phyloP scores from a whole-genome alignment of 1,140 invertebrate genomes.

The Vanessa atalanta region DNA sequence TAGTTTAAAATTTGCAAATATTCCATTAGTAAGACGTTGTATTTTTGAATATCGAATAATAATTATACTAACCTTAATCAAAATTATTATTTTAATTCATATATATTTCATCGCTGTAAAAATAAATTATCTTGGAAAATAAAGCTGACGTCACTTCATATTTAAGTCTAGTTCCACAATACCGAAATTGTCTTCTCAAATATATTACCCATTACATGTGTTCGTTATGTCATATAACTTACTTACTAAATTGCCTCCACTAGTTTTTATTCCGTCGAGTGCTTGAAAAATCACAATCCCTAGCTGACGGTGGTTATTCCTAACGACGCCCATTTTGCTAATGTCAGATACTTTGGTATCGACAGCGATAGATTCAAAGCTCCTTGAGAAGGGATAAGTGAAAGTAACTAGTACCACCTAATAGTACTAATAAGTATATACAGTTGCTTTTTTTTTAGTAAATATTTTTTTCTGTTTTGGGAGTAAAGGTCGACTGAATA shows the following conservation, averaged over 20 bases:
- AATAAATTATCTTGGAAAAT: no score
- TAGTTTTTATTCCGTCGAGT: conserved; percentile 30
- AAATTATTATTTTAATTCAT: no score
- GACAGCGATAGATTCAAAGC: conserved; percentile 8
- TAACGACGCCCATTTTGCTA: conserved; percentile 34
- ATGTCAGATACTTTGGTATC: conserved; percentile 29
- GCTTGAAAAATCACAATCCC: conserved; percentile 35
- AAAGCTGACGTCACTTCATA: no score
- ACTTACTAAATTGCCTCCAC: neutral
- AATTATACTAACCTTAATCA: no score
- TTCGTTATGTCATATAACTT: neutral
- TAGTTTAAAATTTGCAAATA: no score
- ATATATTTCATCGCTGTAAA: no score
- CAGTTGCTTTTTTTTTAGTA: neutral
- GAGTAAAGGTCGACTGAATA: no score
- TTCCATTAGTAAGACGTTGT: no score
- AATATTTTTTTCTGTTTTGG: no score
- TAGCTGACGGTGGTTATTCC: conserved; percentile 25
- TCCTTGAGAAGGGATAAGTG: neutral
- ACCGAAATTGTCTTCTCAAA: neutral
- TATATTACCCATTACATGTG: neutral
- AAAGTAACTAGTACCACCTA: neutral
- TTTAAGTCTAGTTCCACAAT: neutral
- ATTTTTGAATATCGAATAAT: no score
- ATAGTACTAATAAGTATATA: neutral